Conservation (phyloP, 2,113 vertebrate genomes). For the Kryptolebias marmoratus region DNA sequence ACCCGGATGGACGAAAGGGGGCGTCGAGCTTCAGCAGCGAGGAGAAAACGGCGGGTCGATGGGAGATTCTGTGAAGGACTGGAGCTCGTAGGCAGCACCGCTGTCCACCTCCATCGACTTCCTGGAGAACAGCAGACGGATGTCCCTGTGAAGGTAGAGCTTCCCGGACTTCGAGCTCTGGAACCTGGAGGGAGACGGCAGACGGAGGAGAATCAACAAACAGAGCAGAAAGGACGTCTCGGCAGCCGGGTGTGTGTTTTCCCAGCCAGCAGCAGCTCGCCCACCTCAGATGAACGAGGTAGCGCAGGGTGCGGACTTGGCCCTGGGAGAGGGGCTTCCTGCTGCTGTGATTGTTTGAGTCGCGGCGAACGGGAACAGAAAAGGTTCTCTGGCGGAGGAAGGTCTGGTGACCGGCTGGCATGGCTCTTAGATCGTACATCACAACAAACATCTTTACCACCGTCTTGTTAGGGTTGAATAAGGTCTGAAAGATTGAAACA, state of each 20-base stretch:
- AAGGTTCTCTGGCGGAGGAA: constrained; percentile 99
- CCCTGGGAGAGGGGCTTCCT: constrained; percentile 83
- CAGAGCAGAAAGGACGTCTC: neutral
- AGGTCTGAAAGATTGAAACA: constrained; percentile 84
- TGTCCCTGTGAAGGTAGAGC: constrained; percentile 99
- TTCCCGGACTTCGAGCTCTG: constrained; percentile 99
- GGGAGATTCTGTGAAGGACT: constrained; percentile 96
- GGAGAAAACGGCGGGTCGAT: constrained; percentile 95
- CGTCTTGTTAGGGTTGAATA: constrained; percentile 99
- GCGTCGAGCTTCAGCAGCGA: constrained; percentile 84
- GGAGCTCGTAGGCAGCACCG: constrained; percentile 98
- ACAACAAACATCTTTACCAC: constrained; percentile 99
- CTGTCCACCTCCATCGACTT: constrained; percentile 99
- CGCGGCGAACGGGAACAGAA: constrained; percentile 94
- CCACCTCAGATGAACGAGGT: constrained; percentile 99
- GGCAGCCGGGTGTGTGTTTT: too few relatives aligned
- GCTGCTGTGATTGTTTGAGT: constrained; percentile 85
- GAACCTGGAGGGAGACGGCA: constrained; percentile 84
- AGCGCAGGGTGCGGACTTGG: constrained; percentile 93
- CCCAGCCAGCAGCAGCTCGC: neutral
- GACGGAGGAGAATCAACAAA: neutral
- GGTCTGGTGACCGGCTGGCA: constrained; percentile 99
- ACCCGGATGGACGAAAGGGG: constrained; percentile 16
- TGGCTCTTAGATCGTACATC: constrained; percentile 94
- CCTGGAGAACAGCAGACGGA: constrained; percentile 97